Base-by-base conservation (phyloP, 2,888 invertebrate species). In the Arge pagana region DNA sequence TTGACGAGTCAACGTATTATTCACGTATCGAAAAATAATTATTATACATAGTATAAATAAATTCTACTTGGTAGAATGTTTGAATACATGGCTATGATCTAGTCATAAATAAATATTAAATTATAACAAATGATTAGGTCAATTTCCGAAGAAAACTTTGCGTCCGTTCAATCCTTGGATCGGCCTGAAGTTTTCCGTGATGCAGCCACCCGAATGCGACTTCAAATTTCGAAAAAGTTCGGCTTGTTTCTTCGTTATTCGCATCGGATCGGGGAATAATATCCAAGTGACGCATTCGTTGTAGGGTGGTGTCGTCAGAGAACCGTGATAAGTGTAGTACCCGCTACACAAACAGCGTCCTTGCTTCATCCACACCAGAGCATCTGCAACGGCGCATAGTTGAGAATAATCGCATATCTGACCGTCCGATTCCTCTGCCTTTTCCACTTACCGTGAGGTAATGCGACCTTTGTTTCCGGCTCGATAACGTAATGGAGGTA, bases 211-310 rank as follows among this genome's bases (percentile, higher is more conserved):
- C 18, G 50, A 42, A 26, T 31, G 35, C 19, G 35, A 24, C 15
- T 43, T 50, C 15, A 50, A 24, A 31, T 23, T 50, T 1, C 50
- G 42, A 15, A 50, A 50, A 1, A 45, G 43, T 3, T 45, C 43
- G 58, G 67, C 71, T 54, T 71, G 71, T 26, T 48, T 51, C 6
- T 57, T 35, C 2, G 71, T 67, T 45, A 71, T 66, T 58, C 50
- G 62, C 40, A 68, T 60, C 4, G 66, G 53, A 2, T 56, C 50
- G 0, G 70, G 61, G 6, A 67, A 21, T 6, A 71, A 51, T 13
- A 71, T 68, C 71, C 71, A 71, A 41, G 57, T 62, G 1, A 63
- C 70, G 28, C 71, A 71, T 50, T 71, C 70, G 13, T 45, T 21
- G 42, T 59, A 71, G 0, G 71, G 71, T 3, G 51, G 39, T 21